Evolutionary conservation across 2,888 invertebrate species (phyloP), one percentile per base, ranked within the genome.

Genomic region (Tipula confusa): DNA sequence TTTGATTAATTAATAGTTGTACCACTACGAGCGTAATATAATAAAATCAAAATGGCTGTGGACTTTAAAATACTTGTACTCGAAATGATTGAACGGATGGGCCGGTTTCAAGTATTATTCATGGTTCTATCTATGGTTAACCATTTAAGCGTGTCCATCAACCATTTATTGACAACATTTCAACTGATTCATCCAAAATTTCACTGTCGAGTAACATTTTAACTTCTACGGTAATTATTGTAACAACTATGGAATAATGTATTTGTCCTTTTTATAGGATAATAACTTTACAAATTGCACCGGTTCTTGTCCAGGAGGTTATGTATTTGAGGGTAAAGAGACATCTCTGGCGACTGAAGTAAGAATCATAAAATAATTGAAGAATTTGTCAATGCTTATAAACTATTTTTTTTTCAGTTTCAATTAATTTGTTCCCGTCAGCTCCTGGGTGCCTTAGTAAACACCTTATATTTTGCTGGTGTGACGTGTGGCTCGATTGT

Each of bases 401-500:
- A n/a, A n/a, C 15, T 43, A 43, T 15, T 9, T 24, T 11, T 64
- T 64, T 64, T 43, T 43, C n/a, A 64, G 64, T 64, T 64, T 24
- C 7, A 6, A 11, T 86, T 90, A 84, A 88, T 91, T 38, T 90
- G 90, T 85, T 88, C 88, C 33, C 87, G 87, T 64, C 86, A 86
- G 79, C 86, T 88, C 84, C 85, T 90, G 15, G 86, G 86, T 15
- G 86, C 87, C 48, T 86, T 89, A 83, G 87, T 88, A 0, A 87
- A 87, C 9, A 87, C 87, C 1, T 86, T 89, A 29, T 90, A 90
- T 86, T 89, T 88, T 84, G 85, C 86, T 33, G 90, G 90, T 0
- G 88, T 89, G 7, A 86, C 89, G 29, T 84, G 90, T 36, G 90
- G 91, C 33, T 90, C 89, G 1, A 86, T 89, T 83, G 85, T 89